Conservation (phyloP, 2,888 invertebrate species). For the Hoplodrina ambigua region DNA sequence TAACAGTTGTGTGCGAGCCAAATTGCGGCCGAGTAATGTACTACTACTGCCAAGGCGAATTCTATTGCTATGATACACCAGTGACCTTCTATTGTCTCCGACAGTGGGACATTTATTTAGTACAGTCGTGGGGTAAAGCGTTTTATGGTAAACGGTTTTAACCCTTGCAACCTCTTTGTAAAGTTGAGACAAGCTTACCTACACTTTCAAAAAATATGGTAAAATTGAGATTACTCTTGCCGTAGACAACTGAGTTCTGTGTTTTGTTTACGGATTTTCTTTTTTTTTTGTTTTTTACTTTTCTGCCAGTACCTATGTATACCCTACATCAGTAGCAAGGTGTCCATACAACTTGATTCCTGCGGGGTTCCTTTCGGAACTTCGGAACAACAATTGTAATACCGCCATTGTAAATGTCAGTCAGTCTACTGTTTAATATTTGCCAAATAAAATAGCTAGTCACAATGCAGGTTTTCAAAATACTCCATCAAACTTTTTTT, state of each 20-base stretch:
- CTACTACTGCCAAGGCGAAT: slow-evolving; percentile 85
- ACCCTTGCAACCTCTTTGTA: background rate
- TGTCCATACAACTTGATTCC: no score
- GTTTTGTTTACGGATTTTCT: background rate
- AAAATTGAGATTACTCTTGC: background rate
- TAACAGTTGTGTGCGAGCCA: slow-evolving; percentile 83
- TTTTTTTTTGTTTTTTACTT: background rate
- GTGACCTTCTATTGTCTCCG: slow-evolving; percentile 86
- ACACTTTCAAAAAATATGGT: no score
- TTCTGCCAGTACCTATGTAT: background rate
- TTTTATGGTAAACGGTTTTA: slow-evolving; percentile 14
- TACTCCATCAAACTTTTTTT: no score
- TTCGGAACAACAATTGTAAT: no score
- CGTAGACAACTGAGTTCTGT: background rate
- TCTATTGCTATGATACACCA: slow-evolving; percentile 85
- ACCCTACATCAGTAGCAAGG: no score
- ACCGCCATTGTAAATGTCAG: no score
- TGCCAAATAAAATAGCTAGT: no score
- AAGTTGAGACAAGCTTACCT: no score
- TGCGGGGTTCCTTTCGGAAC: no score
- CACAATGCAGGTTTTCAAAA: no score
- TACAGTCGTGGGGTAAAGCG: slow-evolving; percentile 56
- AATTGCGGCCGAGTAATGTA: slow-evolving; percentile 78
- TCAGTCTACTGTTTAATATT: no score
- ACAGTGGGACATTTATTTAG: slow-evolving; percentile 76